phyloP scores from a whole-genome alignment of 2,888 invertebrate species.

The Drosophila phalerata region DNA sequence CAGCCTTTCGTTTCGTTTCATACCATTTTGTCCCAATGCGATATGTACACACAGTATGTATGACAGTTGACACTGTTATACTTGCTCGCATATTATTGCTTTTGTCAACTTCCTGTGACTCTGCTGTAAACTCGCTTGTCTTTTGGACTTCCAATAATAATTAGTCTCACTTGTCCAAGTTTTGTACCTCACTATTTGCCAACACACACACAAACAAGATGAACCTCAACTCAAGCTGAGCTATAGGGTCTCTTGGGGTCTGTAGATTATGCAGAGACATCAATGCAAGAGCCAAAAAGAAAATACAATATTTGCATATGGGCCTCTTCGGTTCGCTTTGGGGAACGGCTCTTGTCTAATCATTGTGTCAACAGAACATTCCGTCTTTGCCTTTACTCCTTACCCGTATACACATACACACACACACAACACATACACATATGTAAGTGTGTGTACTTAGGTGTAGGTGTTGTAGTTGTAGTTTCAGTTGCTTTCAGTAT shows the following conservation, averaged over 20 bases:
- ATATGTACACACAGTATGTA: conserved; percentile 20
- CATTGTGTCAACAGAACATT: conserved; percentile 63
- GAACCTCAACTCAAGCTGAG: conserved; percentile 9
- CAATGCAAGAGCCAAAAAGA: conserved; percentile 36
- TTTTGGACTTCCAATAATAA: conserved; percentile 48
- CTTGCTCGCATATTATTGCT: conserved; percentile 34
- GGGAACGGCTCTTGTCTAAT: conserved; percentile 71
- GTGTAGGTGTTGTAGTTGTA: conserved; percentile 62
- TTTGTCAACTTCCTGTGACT: conserved; percentile 61
- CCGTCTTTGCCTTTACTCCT: conserved; percentile 28
- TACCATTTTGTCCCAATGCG: conserved; percentile 45
- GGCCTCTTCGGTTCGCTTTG: conserved; percentile 22
- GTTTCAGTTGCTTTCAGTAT: neutral
- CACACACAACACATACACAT: too few species aligned
- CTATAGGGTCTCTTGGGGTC: conserved; percentile 7
- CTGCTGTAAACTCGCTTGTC: neutral
- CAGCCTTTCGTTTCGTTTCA: conserved; percentile 57
- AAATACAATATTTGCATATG: conserved; percentile 67
- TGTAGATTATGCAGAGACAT: conserved; percentile 40
- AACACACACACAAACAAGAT: conserved; percentile 11
- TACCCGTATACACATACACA: neutral
- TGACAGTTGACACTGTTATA: conserved; percentile 59
- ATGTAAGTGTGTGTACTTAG: conserved; percentile 45
- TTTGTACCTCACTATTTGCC: conserved; percentile 32
- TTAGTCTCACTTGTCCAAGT: conserved; percentile 59